Base-by-base conservation (phyloP, 1,140 invertebrate genomes). In the Polypedilum pembai region DNA sequence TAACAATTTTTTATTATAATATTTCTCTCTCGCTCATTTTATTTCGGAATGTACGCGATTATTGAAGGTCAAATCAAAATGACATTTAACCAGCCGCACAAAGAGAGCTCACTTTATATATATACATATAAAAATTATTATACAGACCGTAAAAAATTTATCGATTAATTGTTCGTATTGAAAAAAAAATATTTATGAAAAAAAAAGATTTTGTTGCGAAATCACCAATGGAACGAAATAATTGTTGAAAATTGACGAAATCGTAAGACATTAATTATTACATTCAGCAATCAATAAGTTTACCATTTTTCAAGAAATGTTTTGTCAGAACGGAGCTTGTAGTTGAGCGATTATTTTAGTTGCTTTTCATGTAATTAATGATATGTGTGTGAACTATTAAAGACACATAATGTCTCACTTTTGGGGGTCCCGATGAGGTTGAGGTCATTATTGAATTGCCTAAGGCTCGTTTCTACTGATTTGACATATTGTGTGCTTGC, bases 191-290 rank as follows among this genome's bases (percentile, higher is more conserved):
- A n/a, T 66, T 66, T 18, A 66, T 66, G 63, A 66, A 66, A 66
- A 66, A 69, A 66, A 69, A 69, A 69, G 8, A 18, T 69, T 21
- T 56, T 56, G 45, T 56, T 56, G 45, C 45, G 12, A 69, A 69
- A 69, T 20, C 20, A 69, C 65, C 65, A 69, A 20, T 69, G 17
- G 20, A 69, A 69, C 65, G 17, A 69, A 69, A 69, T 69, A 69
- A 69, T 69, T 69, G 65, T 69, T 69, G 65, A 69, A 69, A 69
- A 69, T 69, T 69, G 17, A 69, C 17, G 65, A 69, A 69, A 69
- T 18, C 65, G 20, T 21, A 69, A 66, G 20, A 69, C 65, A 69
- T 56, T 56, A 56, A 69, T 69, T 69, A 69, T 69, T 69, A 20
- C 65, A 69, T 21, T 20, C 65, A 69, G 17, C 17, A 18, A 69